phyloP scores from a whole-genome alignment of 2,113 vertebrate species.

The Pao palembangensis region DNA sequence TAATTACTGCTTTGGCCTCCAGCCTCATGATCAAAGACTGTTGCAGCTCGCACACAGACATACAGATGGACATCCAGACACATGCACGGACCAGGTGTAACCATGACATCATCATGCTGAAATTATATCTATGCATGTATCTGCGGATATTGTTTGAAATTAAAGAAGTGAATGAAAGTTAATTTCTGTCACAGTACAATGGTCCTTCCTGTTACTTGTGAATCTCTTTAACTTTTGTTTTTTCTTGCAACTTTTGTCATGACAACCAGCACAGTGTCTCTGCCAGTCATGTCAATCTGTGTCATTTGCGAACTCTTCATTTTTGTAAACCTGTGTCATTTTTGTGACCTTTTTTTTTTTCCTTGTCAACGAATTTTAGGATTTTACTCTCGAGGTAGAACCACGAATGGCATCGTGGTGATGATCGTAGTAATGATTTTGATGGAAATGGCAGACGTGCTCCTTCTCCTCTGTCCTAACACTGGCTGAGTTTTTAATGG shows the following conservation, averaged over 20 bases:
- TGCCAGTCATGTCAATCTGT: slow-evolving; percentile 16
- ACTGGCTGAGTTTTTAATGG: slow-evolving; percentile 28
- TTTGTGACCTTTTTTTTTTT: slow-evolving; percentile 58
- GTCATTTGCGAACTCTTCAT: slow-evolving; percentile 6
- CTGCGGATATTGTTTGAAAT: no score
- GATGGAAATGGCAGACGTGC: not conserved
- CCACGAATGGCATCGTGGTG: slow-evolving; percentile 66
- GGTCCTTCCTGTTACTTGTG: not conserved
- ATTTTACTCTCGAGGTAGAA: slow-evolving; percentile 81
- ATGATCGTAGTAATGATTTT: slow-evolving; percentile 21
- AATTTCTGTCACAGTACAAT: slow-evolving; percentile 4
- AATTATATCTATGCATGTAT: no score
- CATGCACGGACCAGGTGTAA: slow-evolving; percentile 54
- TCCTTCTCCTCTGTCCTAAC: not conserved
- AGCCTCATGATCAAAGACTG: slow-evolving; percentile 76
- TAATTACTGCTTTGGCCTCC: slow-evolving; percentile 76
- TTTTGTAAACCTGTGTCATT: slow-evolving; percentile 44
- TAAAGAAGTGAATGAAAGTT: no score
- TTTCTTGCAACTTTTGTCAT: slow-evolving; percentile 2
- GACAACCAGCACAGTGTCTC: slow-evolving; percentile 12
- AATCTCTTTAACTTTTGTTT: not conserved
- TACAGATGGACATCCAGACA: not conserved
- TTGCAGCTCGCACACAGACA: slow-evolving; percentile 32
- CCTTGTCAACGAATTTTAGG: slow-evolving; percentile 68
- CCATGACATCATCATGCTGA: slow-evolving; percentile 28